These are phyloP conservation scores for Andricus curvator DNA, from an alignment of 2,888 invertebrate species.

Conservation along the genomic window DNA sequence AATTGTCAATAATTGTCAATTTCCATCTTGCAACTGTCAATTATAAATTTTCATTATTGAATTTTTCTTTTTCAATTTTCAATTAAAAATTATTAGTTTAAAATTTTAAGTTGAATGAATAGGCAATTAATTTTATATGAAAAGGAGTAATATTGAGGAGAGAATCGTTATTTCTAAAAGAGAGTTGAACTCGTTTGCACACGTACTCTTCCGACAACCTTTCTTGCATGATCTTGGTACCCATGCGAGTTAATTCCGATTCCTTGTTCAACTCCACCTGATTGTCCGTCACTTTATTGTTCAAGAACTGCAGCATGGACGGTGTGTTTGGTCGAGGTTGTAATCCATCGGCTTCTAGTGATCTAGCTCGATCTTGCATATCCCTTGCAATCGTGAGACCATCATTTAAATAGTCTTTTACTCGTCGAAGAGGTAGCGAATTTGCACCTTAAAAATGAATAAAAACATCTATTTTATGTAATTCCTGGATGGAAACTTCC, in stretches of 20 bases:
- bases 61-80: too few species aligned
- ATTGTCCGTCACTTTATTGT: slow-evolving; percentile 48
- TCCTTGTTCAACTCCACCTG: slow-evolving; percentile 54
- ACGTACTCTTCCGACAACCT: slow-evolving; percentile 53
- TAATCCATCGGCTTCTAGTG: slow-evolving; percentile 44
- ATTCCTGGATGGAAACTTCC: too few species aligned
- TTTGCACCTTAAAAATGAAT: slow-evolving; percentile 46
- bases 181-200: slow-evolving; percentile 24
- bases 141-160: too few species aligned
- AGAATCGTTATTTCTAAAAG: too few species aligned
- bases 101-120: too few species aligned
- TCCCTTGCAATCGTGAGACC: slow-evolving; percentile 57
- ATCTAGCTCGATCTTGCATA: slow-evolving; percentile 56
- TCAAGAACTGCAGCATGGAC: slow-evolving; percentile 57
- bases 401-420: slow-evolving; percentile 52
- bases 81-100: too few species aligned
- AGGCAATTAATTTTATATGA: too few species aligned
- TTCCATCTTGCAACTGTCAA: too few species aligned
- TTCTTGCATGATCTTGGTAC: slow-evolving; percentile 58
- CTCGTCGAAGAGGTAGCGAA: slow-evolving; percentile 51
- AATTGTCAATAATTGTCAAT: too few species aligned
- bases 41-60: too few species aligned
- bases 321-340: slow-evolving; percentile 55
- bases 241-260: slow-evolving; percentile 58
- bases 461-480: too few species aligned